Base-by-base conservation (phyloP, 2,797 vertebrate species). In the Pangasius larnaudii region DNA sequence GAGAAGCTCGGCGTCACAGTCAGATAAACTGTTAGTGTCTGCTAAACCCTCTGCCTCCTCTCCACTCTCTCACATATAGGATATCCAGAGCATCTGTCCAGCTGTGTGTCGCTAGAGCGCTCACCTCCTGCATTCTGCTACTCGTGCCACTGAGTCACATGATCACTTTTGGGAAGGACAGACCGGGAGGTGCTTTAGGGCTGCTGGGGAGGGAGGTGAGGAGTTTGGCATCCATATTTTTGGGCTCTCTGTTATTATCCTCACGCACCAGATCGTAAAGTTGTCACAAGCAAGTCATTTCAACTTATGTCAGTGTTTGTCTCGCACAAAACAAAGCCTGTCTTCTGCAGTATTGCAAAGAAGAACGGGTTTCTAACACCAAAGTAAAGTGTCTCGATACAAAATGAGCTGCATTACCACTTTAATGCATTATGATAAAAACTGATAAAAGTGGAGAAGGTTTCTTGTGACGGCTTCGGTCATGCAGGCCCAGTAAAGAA, bases 1-100 rank as follows among this genome's bases (percentile, higher is more conserved):
- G 98, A 99, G 96, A 99, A 99, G 94, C 97, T 99, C 1, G 98
- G 98, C 67, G 98, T 99, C 96, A 99, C 98, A 92, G 98, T 99
- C 95, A 98, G 98, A 98, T 99, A 99, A 97, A 96, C 90, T 86
- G 65, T 49, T 80, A 59, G 79, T 46, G 10, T 42, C n/a, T 71
- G n/a, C n/a, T 0, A 27, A 69, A 49, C 33, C 83, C 85, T 36
- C 6, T 24, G 5, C 0, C 9, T 63, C 51, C 63, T 77, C 82
- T 83, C 33, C 78, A 69, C 1, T 83, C 27, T 89, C 79, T 61
- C 71, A 77, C 3, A 6, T 71, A 27, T 65, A 84, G 80, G 85
- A 86, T 84, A 84, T 87, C 81, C 71, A 84, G 33, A 84, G 72
- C 88, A 22, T 86, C 74, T 87, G 87, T 67, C 22, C 77, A 42